Evolutionary conservation across 2,888 invertebrate genomes (phyloP).

Genomic region (Trichogramma evanescens): DNA sequence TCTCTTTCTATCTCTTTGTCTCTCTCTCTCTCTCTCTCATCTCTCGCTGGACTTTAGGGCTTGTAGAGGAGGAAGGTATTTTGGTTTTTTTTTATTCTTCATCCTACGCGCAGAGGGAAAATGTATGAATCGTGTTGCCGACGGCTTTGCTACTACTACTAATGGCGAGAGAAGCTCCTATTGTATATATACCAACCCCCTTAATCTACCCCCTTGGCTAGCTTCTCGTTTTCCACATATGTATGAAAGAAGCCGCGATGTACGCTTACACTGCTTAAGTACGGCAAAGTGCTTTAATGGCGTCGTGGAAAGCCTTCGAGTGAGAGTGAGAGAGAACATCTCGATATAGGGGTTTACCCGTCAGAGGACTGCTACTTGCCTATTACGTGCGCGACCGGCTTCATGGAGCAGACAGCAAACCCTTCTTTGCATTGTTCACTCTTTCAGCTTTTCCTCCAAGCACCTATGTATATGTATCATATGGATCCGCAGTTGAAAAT

Average conservation of each 20-base stretch:
- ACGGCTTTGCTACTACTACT: constrained; percentile 43
- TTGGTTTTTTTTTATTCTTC: no score
- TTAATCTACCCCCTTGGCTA: constrained; percentile 36
- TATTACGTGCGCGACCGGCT: no score
- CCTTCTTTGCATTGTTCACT: no score
- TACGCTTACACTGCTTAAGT: constrained; percentile 22
- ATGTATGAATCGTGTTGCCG: constrained; percentile 47
- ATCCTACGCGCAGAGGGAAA: constrained; percentile 28
- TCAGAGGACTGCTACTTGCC: no score
- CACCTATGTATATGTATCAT: no score
- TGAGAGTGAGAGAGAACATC: constrained; percentile 4
- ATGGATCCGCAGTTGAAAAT: no score
- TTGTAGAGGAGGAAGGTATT: no score
- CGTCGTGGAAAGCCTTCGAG: constrained; percentile 25
- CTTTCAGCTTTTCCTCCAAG: no score
- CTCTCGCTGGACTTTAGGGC: neutral
- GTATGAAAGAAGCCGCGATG: constrained; percentile 26
- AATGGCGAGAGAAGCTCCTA: constrained; percentile 40
- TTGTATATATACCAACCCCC: constrained; percentile 31
- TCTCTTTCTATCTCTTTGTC: neutral
- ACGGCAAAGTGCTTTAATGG: constrained; percentile 30
- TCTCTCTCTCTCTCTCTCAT: neutral
- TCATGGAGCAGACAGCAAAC: no score
- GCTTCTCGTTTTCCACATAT: constrained; percentile 27
- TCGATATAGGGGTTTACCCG: constrained; percentile 20